phyloP scores from a whole-genome alignment of 2,113 vertebrate genomes.

The Uria lomvia region DNA sequence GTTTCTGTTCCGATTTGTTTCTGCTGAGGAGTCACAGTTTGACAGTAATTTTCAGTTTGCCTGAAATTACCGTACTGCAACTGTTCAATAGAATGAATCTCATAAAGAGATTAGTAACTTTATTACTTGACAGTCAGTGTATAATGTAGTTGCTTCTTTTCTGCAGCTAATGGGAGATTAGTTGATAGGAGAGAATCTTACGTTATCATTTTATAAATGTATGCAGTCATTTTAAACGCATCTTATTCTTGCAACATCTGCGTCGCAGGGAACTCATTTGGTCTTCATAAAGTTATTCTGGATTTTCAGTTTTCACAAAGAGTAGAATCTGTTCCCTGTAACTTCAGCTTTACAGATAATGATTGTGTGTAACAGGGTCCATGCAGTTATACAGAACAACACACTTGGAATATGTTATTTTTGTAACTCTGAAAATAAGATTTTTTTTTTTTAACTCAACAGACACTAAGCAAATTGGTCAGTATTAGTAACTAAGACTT shows the following conservation, averaged over 20 bases:
- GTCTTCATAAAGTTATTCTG: not conserved
- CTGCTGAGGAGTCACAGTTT: not conserved
- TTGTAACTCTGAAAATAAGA: not conserved
- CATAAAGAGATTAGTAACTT: not conserved
- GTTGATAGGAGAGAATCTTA: not conserved
- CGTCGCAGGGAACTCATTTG: not conserved
- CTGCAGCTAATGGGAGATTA: not conserved
- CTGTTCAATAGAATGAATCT: not conserved
- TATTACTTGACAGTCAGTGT: not conserved
- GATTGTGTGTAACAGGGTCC: not conserved
- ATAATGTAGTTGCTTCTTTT: not conserved
- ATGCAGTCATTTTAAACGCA: not conserved
- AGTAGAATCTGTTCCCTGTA: not conserved
- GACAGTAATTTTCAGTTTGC: not conserved
- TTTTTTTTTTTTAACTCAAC: not conserved
- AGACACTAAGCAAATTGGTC: not conserved
- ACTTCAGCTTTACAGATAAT: not conserved
- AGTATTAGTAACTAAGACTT: conserved; percentile 17
- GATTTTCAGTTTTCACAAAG: not conserved
- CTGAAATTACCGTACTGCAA: not conserved
- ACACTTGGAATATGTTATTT: not conserved
- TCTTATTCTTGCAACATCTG: not conserved
- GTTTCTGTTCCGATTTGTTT: not conserved
- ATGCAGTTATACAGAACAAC: not conserved
- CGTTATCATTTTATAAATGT: not conserved